phyloP scores from a whole-genome alignment of 2,113 vertebrate species.

The Phyllopteryx taeniolatus region DNA sequence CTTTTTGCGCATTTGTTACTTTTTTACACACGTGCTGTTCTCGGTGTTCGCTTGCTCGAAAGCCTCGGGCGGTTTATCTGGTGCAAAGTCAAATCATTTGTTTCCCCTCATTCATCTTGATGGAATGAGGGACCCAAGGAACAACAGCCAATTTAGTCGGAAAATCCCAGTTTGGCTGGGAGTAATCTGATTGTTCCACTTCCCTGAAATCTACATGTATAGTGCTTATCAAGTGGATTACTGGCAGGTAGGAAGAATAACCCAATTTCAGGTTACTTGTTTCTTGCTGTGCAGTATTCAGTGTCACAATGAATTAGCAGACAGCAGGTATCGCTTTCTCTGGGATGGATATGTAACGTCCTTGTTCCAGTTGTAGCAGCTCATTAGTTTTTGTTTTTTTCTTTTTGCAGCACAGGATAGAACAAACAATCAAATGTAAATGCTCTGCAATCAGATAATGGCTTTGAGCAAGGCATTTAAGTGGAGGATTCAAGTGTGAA shows the following conservation, averaged over 20 bases:
- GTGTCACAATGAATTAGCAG: conserved; percentile 71
- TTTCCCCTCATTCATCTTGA: conserved; percentile 67
- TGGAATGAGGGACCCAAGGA: conserved; percentile 62
- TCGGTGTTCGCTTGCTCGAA: not conserved
- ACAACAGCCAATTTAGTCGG: conserved; percentile 68
- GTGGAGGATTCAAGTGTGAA: not conserved
- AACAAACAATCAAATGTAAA: conserved; percentile 44
- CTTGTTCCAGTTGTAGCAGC: conserved; percentile 29
- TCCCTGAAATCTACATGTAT: conserved; percentile 79
- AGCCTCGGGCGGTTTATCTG: conserved; percentile 42
- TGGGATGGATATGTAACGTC: conserved; percentile 48
- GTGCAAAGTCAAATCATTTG: conserved; percentile 69
- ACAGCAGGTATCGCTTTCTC: conserved; percentile 58
- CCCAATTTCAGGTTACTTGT: conserved; percentile 78
- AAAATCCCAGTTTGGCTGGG: conserved; percentile 67
- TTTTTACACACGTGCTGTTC: not conserved
- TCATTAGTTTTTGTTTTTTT: conserved; percentile 27
- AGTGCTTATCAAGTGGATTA: conserved; percentile 81
- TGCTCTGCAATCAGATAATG: conserved; percentile 50
- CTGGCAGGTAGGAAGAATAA: conserved; percentile 79
- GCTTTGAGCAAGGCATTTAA: conserved; percentile 30
- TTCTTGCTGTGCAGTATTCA: conserved; percentile 77
- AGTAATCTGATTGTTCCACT: conserved; percentile 77
- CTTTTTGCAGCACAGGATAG: conserved; percentile 8
- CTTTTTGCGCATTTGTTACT: conserved; percentile 21